Base-by-base conservation (phyloP, 2,888 invertebrate species). In the Anaspis maculata region DNA sequence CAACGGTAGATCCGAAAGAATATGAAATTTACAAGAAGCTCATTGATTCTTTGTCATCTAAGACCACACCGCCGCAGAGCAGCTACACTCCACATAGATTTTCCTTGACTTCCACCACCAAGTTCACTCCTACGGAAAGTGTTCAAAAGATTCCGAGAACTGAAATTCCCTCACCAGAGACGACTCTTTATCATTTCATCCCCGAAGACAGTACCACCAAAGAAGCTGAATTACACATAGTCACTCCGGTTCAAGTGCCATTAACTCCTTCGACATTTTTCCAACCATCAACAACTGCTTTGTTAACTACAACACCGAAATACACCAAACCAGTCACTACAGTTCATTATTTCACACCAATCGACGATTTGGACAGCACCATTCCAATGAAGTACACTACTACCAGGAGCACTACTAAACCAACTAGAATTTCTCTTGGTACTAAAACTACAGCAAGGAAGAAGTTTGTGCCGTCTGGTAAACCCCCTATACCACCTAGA, bases 11-110 rank as follows among this genome's bases (percentile, higher is more conserved):
- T 37, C 45, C 49, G 9, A 48, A 47, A 38, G 56, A 59, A 40
- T 42, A 52, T 6, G 51, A 56, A 30, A 39, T 59, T 3, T 61
- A 59, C 34, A 54, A 56, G 24, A 49, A 51, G 11, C 44, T 61
- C 13, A 36, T 61, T 3, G 48, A 58, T 30, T 48, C 53, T 4
- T 33, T 61, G 21, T 48, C 57, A 2, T 15, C 43, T 3, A 47
- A 42, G 39, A 39, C 44, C 6, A 41, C 40, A n/a, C 25, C 38
- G 16, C 36, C 36, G 7, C 13, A 19, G 9, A 9, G 5, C 5
- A 19, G 5, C 19, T 19, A 19, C 19, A 9, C 9, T 19, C 19
- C 19, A 6, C 19, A 19, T 9, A n/a, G n/a, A 12, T 3, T 25
- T 3, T 11, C 27, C 15, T 15, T 24, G 7, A 31, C 22, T 14